Percentiles rank a stretch among this genome's conserved stretches.
Evolutionary conservation across 2,113 vertebrate genomes (phyloP).

Genomic region (Hydrochoerus hydrochaeris): DNA sequence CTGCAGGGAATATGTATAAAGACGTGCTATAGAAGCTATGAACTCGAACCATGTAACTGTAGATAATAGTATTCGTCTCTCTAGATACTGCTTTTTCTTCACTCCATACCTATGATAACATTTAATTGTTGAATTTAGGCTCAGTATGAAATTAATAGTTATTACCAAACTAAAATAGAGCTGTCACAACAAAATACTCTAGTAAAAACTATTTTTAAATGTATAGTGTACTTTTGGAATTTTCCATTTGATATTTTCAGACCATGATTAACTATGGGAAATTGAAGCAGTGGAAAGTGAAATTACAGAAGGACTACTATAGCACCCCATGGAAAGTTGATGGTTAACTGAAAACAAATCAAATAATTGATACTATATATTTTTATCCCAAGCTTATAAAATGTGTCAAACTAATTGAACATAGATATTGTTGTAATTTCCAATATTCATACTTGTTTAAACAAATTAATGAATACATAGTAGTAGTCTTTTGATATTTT

Average conservation of each 20-base stretch:
- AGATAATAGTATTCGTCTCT: background rate
- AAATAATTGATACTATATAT: background rate
- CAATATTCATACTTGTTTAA: background rate
- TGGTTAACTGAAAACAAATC: background rate
- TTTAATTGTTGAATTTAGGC: background rate
- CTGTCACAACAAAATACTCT: background rate
- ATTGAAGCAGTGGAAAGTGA: background rate
- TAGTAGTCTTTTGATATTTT: constrained; percentile 17
- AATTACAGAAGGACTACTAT: background rate
- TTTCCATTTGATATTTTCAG: background rate
- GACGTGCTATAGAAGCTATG: background rate
- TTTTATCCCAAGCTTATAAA: background rate
- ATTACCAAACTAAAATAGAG: background rate
- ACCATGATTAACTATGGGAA: background rate
- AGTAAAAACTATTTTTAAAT: background rate
- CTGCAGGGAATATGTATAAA: background rate
- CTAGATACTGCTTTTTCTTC: background rate
- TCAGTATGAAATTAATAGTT: background rate
- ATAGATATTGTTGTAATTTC: background rate
- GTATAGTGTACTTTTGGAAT: background rate
- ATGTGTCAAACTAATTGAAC: background rate
- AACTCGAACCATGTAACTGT: background rate
- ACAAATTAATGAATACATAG: background rate
- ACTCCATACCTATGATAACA: background rate
- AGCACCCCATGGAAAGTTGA: background rate